A percentile compares a stretch with the other conserved stretches of the same genome.
Conservation (phyloP, 2,113 vertebrate species). For the Enhydra lutris region DNA sequence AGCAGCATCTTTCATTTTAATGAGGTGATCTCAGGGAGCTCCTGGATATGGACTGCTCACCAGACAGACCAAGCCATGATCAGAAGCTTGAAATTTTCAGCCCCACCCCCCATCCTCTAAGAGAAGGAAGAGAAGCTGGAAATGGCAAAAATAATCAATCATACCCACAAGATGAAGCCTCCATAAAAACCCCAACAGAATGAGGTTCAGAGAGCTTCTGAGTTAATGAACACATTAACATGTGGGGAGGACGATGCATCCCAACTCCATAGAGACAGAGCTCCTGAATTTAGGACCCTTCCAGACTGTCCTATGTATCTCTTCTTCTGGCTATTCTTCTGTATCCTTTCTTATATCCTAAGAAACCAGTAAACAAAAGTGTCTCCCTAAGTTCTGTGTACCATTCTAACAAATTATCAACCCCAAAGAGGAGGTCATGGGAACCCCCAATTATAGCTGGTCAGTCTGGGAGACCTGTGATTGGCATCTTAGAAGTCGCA, state of each 20-base stretch:
- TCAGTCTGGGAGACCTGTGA: neutral
- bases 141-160: neutral
- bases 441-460: neutral
- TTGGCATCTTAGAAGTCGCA: neutral
- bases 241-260: neutral
- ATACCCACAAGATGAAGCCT: neutral
- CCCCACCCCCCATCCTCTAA: neutral
- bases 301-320: neutral
- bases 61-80: neutral
- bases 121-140: neutral
- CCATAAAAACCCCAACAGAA: neutral
- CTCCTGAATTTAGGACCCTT: neutral
- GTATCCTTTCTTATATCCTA: neutral
- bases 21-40: neutral
- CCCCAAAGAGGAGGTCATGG: neutral
- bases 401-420: neutral
- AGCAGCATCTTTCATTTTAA: neutral
- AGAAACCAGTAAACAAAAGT: neutral
- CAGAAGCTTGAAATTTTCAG: neutral
- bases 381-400: neutral
- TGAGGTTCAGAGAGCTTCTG: neutral
- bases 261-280: neutral
- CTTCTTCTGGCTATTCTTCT: neutral
- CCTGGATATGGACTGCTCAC: neutral
- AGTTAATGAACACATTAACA: neutral